Conservation (phyloP, 2,113 vertebrate species). For the Indicator indicator region DNA sequence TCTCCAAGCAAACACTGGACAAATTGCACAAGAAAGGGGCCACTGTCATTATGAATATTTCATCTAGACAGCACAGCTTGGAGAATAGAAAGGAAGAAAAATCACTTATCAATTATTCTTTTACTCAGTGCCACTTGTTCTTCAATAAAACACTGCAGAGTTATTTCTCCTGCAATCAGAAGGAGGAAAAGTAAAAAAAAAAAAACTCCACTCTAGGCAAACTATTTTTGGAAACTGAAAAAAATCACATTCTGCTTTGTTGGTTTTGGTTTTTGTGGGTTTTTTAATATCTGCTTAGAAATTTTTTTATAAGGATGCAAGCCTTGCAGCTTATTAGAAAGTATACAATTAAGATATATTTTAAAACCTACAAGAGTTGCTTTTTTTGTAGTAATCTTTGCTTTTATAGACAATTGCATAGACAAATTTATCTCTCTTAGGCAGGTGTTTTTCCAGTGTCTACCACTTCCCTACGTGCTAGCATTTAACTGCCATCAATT, state of each 20-base stretch:
- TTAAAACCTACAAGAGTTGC: neutral
- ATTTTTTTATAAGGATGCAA: conserved; percentile 43
- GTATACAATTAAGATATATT: conserved; percentile 35
- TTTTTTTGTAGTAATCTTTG: conserved; percentile 12
- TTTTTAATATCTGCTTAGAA: conserved; percentile 17
- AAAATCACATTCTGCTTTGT: conserved; percentile 36
- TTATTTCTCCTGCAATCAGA: conserved; percentile 48
- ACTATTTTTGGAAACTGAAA: conserved; percentile 61
- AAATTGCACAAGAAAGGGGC: conserved; percentile 58
- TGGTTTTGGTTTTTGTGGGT: neutral
- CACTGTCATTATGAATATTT: conserved; percentile 60
- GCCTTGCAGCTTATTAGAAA: conserved; percentile 37
- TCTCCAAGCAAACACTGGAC: conserved; percentile 47
- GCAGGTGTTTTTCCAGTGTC: conserved; percentile 4
- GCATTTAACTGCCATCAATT: neutral
- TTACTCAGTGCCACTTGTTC: conserved; percentile 37
- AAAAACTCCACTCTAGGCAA: neutral
- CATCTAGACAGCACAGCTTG: conserved; percentile 30
- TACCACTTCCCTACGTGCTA: neutral
- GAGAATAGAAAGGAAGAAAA: conserved; percentile 40
- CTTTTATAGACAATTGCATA: conserved; percentile 1
- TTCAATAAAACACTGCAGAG: conserved; percentile 44
- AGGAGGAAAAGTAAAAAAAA: neutral
- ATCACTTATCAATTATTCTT: conserved; percentile 62
- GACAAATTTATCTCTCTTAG: neutral